A percentile compares a stretch with the other conserved stretches of the same genome.
These are phyloP conservation scores for Heliconius sara DNA, from an alignment of 2,888 invertebrate species.

Conservation along the genomic window DNA sequence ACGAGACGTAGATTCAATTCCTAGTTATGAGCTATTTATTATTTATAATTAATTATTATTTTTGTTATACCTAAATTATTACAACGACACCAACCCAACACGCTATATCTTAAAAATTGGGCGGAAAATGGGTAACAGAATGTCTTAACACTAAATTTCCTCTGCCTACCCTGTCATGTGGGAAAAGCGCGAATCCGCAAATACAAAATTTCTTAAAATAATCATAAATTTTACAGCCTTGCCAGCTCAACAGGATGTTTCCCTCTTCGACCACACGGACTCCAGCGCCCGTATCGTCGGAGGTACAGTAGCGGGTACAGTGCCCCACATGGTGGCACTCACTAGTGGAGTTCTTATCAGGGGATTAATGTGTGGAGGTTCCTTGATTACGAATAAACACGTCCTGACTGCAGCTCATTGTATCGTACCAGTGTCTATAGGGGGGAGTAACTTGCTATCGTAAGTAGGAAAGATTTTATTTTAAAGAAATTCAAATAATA, in stretches of 20 bases:
- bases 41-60: no score
- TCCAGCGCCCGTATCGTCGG: slow-evolving; percentile 2
- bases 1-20: no score
- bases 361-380: slow-evolving; percentile 31
- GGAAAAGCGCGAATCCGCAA: no score
- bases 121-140: no score
- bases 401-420: slow-evolving; percentile 46
- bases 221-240: background rate
- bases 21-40: no score
- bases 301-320: background rate
- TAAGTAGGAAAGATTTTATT: slow-evolving; percentile 36
- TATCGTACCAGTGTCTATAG: slow-evolving; percentile 50
- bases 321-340: slow-evolving; percentile 34
- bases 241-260: background rate
- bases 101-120: no score
- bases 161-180: background rate
- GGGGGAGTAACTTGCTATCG: slow-evolving; percentile 47
- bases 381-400: slow-evolving; percentile 23
- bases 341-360: background rate
- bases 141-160: background rate
- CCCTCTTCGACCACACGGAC: slow-evolving; percentile 14
- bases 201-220: background rate
- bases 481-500: no score
- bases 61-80: no score
- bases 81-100: no score